A percentile compares a stretch with the other conserved stretches of the same genome.
Conservation (phyloP, 2,888 invertebrate species). For the Drosophila vallismaia region DNA sequence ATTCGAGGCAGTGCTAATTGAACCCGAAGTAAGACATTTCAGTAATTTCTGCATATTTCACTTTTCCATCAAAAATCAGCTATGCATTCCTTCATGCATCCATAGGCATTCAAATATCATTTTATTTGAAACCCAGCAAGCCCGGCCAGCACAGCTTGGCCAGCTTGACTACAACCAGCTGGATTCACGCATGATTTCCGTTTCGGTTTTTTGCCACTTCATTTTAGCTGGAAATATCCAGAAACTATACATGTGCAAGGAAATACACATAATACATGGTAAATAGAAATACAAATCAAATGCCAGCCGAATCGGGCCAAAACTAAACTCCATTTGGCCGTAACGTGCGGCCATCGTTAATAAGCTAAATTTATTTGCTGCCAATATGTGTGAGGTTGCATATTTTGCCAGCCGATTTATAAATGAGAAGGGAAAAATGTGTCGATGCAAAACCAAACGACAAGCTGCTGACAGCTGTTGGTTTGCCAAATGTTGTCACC, state of each 20-base stretch:
- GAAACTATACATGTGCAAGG: not conserved
- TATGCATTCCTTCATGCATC: conserved; percentile 33
- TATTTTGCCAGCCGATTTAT: conserved; percentile 48
- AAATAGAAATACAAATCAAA: not conserved
- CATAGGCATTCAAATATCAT: conserved; percentile 32
- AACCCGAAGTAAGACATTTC: conserved; percentile 11
- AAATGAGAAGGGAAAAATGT: conserved; percentile 65
- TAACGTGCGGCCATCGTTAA: conserved; percentile 44
- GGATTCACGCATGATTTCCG: conserved; percentile 23
- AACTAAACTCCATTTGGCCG: conserved; percentile 21
- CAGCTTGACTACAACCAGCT: not conserved
- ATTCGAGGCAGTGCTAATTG: conserved; percentile 20
- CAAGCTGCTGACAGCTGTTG: conserved; percentile 73
- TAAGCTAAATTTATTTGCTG: conserved; percentile 55
- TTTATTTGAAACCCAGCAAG: conserved; percentile 29
- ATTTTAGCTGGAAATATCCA: conserved; percentile 1
- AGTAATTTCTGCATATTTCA: conserved; percentile 18
- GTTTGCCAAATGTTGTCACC: conserved; percentile 48
- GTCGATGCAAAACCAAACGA: conserved; percentile 45
- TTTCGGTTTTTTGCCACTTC: conserved; percentile 24
- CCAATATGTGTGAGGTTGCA: conserved; percentile 38
- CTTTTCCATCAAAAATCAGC: conserved; percentile 1
- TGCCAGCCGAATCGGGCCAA: not conserved
- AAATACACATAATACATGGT: not conserved
- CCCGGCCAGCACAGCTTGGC: not conserved